Conservation (phyloP, 37 sponge, comb jelly and placozoan species). For the Hexactinellida sp. region DNA sequence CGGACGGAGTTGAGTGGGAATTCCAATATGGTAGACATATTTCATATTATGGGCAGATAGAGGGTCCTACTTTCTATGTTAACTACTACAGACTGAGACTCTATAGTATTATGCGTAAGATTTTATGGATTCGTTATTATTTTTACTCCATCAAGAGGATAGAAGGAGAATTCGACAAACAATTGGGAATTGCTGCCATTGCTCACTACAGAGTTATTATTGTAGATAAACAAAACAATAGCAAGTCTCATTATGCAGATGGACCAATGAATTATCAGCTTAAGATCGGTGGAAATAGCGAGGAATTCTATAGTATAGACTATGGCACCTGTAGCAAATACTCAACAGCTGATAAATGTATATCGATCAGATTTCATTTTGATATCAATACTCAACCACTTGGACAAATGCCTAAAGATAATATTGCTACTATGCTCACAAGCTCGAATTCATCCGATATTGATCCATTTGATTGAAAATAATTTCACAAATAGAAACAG, state of each 20-base stretch:
- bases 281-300: too few relatives aligned
- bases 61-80: neutral
- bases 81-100: neutral
- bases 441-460: too few relatives aligned
- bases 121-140: too few relatives aligned
- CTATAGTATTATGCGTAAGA: neutral
- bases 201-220: neutral
- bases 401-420: too few relatives aligned
- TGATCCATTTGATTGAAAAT: too few relatives aligned
- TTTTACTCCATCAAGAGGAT: neutral
- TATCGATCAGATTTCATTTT: too few relatives aligned
- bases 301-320: too few relatives aligned
- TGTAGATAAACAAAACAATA: neutral
- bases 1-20: conserved; percentile 8
- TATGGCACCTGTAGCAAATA: too few relatives aligned
- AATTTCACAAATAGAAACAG: too few relatives aligned
- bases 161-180: neutral
- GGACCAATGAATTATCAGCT: neutral
- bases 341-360: too few relatives aligned
- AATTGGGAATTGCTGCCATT: neutral
- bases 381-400: too few relatives aligned
- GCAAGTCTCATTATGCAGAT: neutral
- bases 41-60: neutral
- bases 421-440: too few relatives aligned
- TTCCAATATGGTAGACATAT: neutral